Conservation (phyloP, 37 sponge, comb jelly and placozoan genomes). For the Ephydatia muelleri region DNA sequence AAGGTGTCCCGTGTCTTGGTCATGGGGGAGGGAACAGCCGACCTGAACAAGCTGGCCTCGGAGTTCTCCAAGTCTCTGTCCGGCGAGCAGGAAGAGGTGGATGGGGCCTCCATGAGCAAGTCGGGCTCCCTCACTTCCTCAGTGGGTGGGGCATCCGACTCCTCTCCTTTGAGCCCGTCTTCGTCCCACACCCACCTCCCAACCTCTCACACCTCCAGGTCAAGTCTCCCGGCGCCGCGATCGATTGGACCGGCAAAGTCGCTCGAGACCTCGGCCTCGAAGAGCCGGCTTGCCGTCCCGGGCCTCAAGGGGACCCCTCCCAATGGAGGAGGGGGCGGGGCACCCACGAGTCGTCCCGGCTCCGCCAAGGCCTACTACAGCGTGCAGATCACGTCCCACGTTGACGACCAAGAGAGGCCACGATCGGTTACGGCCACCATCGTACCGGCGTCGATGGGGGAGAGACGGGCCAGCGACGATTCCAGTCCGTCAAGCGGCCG, state of each 20-base stretch:
- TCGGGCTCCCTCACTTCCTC: neutral
- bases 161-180: neutral
- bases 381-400: neutral
- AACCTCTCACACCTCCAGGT: neutral
- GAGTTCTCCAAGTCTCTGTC: neutral
- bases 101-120: neutral
- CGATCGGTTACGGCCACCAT: neutral
- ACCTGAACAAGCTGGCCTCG: constrained; percentile 26
- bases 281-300: neutral
- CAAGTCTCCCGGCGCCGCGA: neutral
- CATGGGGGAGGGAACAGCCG: neutral
- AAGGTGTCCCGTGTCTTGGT: constrained; percentile 8
- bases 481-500: constrained; percentile 53
- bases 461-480: neutral
- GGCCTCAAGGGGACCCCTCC: neutral
- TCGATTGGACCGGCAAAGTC: neutral
- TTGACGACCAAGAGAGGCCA: neutral
- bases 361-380: constrained; percentile 28
- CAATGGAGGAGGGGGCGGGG: neutral
- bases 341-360: neutral
- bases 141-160: neutral
- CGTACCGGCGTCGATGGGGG: neutral
- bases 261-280: neutral
- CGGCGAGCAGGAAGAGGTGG: neutral
- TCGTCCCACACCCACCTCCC: neutral